phyloP scores from a whole-genome alignment of 2,113 vertebrate genomes.

The Epinephelus fuscoguttatus region DNA sequence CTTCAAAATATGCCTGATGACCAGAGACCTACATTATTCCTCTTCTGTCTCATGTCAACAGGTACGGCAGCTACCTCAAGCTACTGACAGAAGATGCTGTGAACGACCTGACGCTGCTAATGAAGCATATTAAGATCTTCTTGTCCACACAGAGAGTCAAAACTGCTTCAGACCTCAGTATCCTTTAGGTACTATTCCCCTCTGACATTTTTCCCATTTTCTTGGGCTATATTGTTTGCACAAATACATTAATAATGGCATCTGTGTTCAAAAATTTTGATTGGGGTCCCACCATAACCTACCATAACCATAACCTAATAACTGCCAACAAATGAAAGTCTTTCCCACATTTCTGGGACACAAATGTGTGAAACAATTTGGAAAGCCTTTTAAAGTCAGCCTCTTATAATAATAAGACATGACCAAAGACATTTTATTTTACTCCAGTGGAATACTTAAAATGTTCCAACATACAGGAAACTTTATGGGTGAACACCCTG shows the following conservation, averaged over 20 bases:
- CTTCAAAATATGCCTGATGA: not conserved
- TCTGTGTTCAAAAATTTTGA: not conserved
- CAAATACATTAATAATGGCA: not conserved
- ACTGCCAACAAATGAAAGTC: no score
- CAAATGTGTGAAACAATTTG: no score
- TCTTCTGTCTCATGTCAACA: conserved; percentile 58
- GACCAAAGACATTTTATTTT: no score
- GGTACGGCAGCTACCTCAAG: conserved; percentile 89
- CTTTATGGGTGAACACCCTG: no score
- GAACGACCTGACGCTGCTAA: conserved; percentile 83
- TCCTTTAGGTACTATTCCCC: conserved; percentile 82
- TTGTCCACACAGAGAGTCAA: conserved; percentile 86
- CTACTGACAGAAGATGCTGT: conserved; percentile 85
- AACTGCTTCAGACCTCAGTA: conserved; percentile 86
- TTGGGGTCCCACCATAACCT: not conserved
- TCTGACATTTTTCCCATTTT: not conserved
- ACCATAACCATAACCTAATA: no score
- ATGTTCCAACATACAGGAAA: no score
- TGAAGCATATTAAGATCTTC: conserved; percentile 87
- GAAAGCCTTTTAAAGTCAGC: no score
- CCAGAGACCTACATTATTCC: not conserved
- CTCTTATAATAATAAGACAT: no score
- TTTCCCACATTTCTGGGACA: no score
- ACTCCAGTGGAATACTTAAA: no score
- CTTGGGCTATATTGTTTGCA: not conserved